These are phyloP conservation scores for Microctonus brassicae DNA, from an alignment of 2,888 invertebrate species.

Conservation along the genomic window DNA sequence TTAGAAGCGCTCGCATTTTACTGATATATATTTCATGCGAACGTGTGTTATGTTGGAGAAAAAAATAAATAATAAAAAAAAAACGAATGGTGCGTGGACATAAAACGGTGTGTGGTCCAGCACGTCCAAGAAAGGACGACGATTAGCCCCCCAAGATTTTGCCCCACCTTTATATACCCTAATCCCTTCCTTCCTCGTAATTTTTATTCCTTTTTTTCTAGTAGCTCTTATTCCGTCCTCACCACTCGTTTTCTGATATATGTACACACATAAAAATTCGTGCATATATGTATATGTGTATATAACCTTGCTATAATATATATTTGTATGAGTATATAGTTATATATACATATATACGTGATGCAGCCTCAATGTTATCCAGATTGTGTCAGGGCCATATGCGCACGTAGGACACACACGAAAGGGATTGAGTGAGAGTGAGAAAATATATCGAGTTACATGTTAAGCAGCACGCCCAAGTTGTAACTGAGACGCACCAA, in stretches of 20 bases:
- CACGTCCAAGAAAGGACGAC: slow-evolving; percentile 61
- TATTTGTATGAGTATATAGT: not conserved
- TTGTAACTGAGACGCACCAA: slow-evolving; percentile 61
- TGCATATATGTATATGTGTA: not conserved
- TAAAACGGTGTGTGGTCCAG: slow-evolving; percentile 60
- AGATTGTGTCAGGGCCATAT: slow-evolving; percentile 16
- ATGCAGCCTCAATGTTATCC: slow-evolving; percentile 30
- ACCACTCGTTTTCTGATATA: not conserved
- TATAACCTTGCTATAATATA: not conserved
- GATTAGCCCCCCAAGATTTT: slow-evolving; percentile 64
- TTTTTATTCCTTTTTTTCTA: slow-evolving; percentile 35
- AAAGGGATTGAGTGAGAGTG: slow-evolving; percentile 21
- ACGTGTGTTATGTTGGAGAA: slow-evolving; percentile 24
- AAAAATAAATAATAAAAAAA: slow-evolving; percentile 36
- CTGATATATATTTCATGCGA: slow-evolving; percentile 49
- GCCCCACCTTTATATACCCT: slow-evolving; percentile 37
- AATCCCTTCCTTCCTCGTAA: slow-evolving; percentile 47
- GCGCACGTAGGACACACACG: slow-evolving; percentile 19
- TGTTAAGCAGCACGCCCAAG: slow-evolving; percentile 59
- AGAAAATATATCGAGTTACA: slow-evolving; percentile 65
- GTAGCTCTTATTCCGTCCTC: not conserved
- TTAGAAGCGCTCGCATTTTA: slow-evolving; percentile 49
- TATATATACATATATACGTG: slow-evolving; percentile 14
- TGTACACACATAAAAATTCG: not conserved
- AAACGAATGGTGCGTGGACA: slow-evolving; percentile 36